phyloP scores from a whole-genome alignment of 2,797 vertebrate genomes.

The Eulemur mongoz region DNA sequence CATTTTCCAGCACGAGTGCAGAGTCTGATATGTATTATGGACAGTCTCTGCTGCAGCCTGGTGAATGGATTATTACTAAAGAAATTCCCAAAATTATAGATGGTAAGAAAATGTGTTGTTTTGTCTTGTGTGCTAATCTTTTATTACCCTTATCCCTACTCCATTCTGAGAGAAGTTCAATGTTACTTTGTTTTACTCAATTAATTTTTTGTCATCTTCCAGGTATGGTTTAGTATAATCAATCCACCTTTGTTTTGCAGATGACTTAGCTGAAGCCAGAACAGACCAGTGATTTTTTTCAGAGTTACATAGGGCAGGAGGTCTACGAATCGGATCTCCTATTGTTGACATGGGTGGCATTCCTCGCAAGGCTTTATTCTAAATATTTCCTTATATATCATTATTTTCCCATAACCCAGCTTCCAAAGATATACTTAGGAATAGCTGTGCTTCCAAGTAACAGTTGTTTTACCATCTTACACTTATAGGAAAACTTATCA shows the following conservation, averaged over 20 bases:
- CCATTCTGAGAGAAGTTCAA: neutral
- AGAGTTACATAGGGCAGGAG: neutral
- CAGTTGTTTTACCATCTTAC: neutral
- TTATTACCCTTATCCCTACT: neutral
- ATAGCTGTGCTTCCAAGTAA: neutral
- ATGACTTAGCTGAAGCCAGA: neutral
- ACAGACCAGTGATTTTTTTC: neutral
- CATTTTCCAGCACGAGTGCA: conserved; percentile 90
- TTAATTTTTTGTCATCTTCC: neutral
- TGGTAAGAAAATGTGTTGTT: conserved; percentile 84
- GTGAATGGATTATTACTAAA: conserved; percentile 96
- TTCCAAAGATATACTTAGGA: neutral
- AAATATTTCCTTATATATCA: neutral
- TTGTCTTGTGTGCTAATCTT: neutral
- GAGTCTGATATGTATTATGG: conserved; percentile 97
- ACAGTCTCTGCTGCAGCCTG: conserved; percentile 96
- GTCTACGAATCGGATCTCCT: neutral
- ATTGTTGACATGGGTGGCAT: neutral
- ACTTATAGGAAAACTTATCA: neutral
- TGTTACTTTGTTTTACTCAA: neutral
- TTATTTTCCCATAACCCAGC: neutral
- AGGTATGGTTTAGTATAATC: neutral
- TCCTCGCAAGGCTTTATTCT: neutral
- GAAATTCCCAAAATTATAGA: conserved; percentile 92
- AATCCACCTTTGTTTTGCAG: neutral